Evolutionary conservation across 2,113 vertebrate species (phyloP).

Genomic region (Osmerus eperlanus): DNA sequence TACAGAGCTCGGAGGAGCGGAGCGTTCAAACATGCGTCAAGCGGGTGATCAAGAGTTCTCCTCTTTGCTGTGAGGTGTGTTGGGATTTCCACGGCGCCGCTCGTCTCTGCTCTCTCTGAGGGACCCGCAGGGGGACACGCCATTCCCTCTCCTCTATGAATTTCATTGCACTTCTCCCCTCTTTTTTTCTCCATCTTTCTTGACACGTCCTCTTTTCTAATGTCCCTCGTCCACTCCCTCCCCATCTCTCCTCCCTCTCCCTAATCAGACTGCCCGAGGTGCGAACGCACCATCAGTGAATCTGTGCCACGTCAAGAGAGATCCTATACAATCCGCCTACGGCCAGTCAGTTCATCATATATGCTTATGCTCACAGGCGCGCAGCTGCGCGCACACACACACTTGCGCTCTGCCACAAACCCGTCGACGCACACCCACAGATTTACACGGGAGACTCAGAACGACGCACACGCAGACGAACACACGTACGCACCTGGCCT

Average conservation of each 20-base stretch:
- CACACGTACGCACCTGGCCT: background rate
- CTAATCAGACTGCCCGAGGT: background rate
- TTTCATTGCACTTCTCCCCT: too few relatives aligned
- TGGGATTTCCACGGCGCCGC: background rate
- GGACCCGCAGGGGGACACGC: background rate
- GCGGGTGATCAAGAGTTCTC: background rate
- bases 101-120: background rate
- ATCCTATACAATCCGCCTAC: slow-evolving; percentile 64
- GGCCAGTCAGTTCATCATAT: slow-evolving; percentile 42
- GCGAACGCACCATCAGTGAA: slow-evolving; percentile 41
- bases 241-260: background rate
- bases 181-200: too few relatives aligned
- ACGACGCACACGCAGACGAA: slow-evolving; percentile 15
- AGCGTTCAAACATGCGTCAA: slow-evolving; percentile 35
- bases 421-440: background rate
- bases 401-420: background rate
- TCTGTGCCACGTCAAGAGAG: slow-evolving; percentile 63
- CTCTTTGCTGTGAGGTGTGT: background rate
- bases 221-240: background rate
- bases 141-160: background rate
- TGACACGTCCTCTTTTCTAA: background rate
- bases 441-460: background rate
- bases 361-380: slow-evolving; percentile 20
- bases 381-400: background rate
- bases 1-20: slow-evolving; percentile 12